phyloP scores from a whole-genome alignment of 2,113 vertebrate genomes.

The Tylochromis polylepis region DNA sequence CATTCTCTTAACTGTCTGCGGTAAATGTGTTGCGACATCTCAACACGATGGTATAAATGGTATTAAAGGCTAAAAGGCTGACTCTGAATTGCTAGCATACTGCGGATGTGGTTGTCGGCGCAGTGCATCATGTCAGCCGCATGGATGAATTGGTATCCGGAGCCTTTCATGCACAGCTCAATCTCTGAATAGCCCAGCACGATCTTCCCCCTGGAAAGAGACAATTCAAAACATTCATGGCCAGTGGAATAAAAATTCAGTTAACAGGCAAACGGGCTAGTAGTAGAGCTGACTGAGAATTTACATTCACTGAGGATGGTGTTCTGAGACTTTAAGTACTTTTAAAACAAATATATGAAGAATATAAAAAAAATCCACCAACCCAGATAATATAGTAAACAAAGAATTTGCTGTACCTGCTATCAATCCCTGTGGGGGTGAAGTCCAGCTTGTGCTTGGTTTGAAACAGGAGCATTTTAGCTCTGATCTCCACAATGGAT shows the following conservation, averaged over 20 bases:
- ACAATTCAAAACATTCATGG: no score
- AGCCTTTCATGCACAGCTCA: conserved; percentile 73
- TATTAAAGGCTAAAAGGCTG: neutral
- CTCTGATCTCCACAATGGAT: conserved; percentile 73
- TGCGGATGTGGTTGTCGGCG: conserved; percentile 72
- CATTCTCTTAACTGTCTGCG: no score
- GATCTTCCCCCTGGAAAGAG: conserved; percentile 60
- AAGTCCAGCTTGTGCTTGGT: conserved; percentile 80
- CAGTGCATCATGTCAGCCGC: conserved; percentile 78
- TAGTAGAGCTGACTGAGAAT: neutral
- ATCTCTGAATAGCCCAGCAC: conserved; percentile 76
- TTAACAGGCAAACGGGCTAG: no score
- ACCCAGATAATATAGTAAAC: neutral
- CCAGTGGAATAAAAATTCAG: neutral
- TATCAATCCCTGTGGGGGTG: conserved; percentile 67
- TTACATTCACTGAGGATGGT: neutral
- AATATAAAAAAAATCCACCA: neutral
- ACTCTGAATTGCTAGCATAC: conserved; percentile 55
- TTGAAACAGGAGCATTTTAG: conserved; percentile 74
- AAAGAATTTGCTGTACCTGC: conserved; percentile 55
- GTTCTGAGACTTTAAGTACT: neutral
- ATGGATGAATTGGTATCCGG: conserved; percentile 81
- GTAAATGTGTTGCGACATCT: neutral
- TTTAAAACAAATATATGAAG: neutral
- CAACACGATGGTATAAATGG: neutral